phyloP scores from a whole-genome alignment of 2,797 vertebrate genomes.

The Meriones psammophilus region DNA sequence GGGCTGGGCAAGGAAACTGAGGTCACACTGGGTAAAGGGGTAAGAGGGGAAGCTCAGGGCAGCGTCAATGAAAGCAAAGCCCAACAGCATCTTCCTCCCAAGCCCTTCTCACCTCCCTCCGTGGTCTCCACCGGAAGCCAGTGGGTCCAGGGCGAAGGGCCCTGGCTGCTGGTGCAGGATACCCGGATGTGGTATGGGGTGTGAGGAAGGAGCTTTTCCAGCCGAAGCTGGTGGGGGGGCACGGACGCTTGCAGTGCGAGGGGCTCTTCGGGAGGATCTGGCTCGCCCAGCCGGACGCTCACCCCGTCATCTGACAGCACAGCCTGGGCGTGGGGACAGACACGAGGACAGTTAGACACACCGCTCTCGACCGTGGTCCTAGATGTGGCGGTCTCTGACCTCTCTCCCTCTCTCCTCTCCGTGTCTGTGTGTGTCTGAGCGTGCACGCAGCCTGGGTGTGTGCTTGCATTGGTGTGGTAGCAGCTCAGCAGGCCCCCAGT shows the following conservation, averaged over 20 bases:
- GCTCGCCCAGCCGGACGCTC: conserved; percentile 50
- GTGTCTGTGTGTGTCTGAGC: background rate
- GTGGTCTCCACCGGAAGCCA: conserved; percentile 91
- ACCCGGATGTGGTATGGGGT: conserved; percentile 90
- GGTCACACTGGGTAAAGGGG: background rate
- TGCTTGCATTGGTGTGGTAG: background rate
- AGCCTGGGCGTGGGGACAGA: conserved; percentile 85
- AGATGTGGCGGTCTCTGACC: background rate
- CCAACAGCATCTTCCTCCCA: accelerated
- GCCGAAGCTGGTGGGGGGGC: conserved; percentile 88
- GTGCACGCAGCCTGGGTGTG: background rate
- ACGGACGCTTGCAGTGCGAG: conserved; percentile 90
- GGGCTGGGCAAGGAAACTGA: background rate
- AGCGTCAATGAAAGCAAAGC: background rate
- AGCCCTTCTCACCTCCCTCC: conserved; percentile 92
- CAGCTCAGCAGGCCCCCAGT: too few relatives aligned
- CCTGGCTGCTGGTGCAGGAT: conserved; percentile 92
- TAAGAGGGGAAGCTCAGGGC: background rate
- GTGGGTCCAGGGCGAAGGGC: conserved; percentile 92
- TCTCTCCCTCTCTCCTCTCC: too few relatives aligned
- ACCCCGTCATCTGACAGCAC: conserved; percentile 82
- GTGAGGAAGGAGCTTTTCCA: conserved; percentile 90
- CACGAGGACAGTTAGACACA: background rate
- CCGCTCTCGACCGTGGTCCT: background rate
- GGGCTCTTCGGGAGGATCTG: conserved; percentile 81